Percentiles rank a stretch among this genome's conserved stretches.
Conservation (phyloP, 2,797 vertebrate genomes). For the Amblyopsis hoosieri region DNA sequence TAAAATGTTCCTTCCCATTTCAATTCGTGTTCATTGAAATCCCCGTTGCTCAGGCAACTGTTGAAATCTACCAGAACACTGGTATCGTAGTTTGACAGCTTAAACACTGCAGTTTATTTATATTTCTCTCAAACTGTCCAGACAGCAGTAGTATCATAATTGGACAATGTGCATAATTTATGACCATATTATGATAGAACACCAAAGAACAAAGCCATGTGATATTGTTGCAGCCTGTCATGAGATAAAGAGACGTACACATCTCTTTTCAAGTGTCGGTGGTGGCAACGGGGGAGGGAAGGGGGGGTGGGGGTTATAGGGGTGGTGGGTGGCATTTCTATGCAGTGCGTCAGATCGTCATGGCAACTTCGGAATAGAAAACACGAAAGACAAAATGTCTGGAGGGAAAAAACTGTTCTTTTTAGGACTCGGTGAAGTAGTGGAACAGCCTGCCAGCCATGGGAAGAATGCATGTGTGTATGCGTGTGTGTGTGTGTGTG, state of each 20-base stretch:
- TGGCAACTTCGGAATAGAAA: constrained; percentile 55
- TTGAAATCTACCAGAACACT: constrained; percentile 13
- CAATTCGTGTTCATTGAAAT: constrained; percentile 17
- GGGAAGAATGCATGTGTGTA: constrained; percentile 18
- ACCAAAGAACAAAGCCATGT: constrained; percentile 16
- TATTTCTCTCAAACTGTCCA: constrained; percentile 14
- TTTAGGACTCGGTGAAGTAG: constrained; percentile 50
- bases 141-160: constrained; percentile 16
- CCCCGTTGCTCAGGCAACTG: constrained; percentile 9
- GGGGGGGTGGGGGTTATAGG: background rate
- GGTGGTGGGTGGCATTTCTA: constrained; percentile 26
- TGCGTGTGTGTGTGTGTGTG: background rate
- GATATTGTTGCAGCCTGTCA: constrained; percentile 8
- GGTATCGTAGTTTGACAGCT: constrained; percentile 29
- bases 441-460: constrained; percentile 42
- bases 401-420: constrained; percentile 35
- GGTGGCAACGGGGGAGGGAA: constrained; percentile 9
- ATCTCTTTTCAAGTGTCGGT: constrained; percentile 31
- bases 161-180: constrained; percentile 5
- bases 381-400: constrained; percentile 28
- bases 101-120: constrained; percentile 30
- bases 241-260: constrained; percentile 22
- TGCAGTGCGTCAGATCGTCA: constrained; percentile 57
- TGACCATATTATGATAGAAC: background rate
- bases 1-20: constrained; percentile 24